Conservation (phyloP, 1,140 invertebrate genomes). For the Adelges cooleyi region DNA sequence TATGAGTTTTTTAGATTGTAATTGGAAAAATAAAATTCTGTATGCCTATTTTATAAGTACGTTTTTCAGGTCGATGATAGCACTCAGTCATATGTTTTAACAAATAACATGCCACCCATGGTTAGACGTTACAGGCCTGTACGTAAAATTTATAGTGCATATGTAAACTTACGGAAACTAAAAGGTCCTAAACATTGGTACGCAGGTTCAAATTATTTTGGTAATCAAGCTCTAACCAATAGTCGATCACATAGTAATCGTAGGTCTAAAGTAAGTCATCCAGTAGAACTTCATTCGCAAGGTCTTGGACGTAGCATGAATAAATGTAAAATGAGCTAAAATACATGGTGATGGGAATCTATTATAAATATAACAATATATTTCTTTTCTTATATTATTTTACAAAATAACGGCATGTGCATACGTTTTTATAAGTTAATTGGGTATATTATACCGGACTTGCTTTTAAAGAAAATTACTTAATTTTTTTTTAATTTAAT, state of each 20-base stretch:
- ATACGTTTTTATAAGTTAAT: too few relatives aligned
- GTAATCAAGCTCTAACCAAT: conserved; percentile 19
- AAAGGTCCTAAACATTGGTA: conserved; percentile 13
- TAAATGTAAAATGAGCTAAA: not conserved
- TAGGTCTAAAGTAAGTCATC: conserved; percentile 23
- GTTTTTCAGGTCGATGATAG: conserved; percentile 30
- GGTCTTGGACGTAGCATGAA: not conserved
- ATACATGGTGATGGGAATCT: not conserved
- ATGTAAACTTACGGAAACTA: conserved; percentile 17
- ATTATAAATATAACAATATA: too few relatives aligned
- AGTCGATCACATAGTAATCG: conserved; percentile 26
- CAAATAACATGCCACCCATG: conserved; percentile 12
- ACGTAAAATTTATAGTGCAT: conserved; percentile 12
- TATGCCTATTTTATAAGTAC: not conserved
- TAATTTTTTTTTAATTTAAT: too few relatives aligned
- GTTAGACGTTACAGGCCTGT: conserved; percentile 14
- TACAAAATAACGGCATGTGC: too few relatives aligned
- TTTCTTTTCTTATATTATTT: too few relatives aligned
- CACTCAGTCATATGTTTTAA: conserved; percentile 28
- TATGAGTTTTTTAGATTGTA: too few relatives aligned
- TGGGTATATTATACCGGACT: too few relatives aligned
- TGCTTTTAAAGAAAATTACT: too few relatives aligned
- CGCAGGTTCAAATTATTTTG: conserved; percentile 15
- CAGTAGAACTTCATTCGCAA: conserved; percentile 1
- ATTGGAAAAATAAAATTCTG: too few relatives aligned